Conservation (phyloP, 2,888 invertebrate genomes). For the Dasypogon diadema region DNA sequence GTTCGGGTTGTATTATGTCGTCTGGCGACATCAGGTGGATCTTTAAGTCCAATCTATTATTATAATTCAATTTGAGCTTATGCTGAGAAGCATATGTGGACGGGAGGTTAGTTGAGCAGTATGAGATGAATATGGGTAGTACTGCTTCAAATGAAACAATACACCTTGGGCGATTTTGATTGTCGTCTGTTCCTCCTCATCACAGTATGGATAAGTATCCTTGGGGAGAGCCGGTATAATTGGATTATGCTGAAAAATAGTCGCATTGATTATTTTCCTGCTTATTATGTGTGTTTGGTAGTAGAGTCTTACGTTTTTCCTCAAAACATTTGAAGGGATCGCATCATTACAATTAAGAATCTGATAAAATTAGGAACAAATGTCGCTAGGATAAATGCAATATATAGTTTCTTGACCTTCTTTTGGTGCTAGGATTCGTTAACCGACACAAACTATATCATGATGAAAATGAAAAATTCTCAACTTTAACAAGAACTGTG, state of each 20-base stretch:
- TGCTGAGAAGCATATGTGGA: neutral
- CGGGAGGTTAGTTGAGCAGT: neutral
- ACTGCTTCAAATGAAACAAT: too few relatives aligned
- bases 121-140: too few relatives aligned
- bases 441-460: too few relatives aligned
- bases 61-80: neutral
- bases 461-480: too few relatives aligned
- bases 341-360: too few relatives aligned
- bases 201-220: neutral
- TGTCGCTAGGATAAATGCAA: too few relatives aligned
- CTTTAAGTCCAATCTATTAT: neutral
- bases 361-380: too few relatives aligned
- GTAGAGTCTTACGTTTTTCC: too few relatives aligned
- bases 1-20: neutral
- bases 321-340: too few relatives aligned
- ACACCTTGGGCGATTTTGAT: neutral
- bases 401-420: too few relatives aligned
- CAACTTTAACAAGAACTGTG: too few relatives aligned
- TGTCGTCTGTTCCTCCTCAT: neutral
- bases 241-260: neutral
- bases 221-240: conserved; percentile 2
- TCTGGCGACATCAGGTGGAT: conserved; percentile 16
- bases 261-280: neutral
- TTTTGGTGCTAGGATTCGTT: too few relatives aligned
- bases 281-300: neutral